Conservation (phyloP, 1,140 invertebrate species). For the Acyrthosiphon pisum region DNA sequence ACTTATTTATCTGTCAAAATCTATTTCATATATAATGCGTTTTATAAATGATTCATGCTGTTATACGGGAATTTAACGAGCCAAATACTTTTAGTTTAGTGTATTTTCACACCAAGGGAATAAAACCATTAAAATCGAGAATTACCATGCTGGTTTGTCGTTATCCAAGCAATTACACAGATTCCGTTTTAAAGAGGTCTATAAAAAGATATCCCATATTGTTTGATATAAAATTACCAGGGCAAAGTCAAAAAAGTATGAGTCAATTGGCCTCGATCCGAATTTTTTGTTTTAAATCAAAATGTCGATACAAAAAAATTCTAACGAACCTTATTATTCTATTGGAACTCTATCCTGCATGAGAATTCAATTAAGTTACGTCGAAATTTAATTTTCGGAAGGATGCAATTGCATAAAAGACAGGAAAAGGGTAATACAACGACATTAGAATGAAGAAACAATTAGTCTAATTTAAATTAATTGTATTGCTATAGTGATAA, state of each 20-base stretch:
- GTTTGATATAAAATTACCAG: neutral
- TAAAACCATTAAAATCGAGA: conserved; percentile 30
- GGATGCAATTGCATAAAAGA: neutral
- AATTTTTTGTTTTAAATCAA: neutral
- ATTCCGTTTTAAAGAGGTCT: neutral
- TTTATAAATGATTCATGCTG: neutral
- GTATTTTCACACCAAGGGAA: neutral
- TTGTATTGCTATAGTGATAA: neutral
- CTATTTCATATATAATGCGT: conserved; percentile 16
- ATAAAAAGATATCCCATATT: neutral
- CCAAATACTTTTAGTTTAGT: neutral
- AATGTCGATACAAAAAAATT: neutral
- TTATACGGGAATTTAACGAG: neutral
- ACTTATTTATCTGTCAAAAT: neutral
- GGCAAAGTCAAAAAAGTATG: neutral
- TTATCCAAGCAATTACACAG: conserved; percentile 28
- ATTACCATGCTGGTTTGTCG: neutral
- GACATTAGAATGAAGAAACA: neutral
- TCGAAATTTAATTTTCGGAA: neutral
- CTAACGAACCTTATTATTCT: conserved; percentile 5
- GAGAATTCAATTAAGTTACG: neutral
- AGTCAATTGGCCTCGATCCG: neutral
- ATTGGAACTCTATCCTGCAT: neutral
- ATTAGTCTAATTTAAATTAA: neutral
- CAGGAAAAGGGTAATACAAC: neutral